Conservation (phyloP, 2,888 invertebrate species). For the Drosophila kanekoi region DNA sequence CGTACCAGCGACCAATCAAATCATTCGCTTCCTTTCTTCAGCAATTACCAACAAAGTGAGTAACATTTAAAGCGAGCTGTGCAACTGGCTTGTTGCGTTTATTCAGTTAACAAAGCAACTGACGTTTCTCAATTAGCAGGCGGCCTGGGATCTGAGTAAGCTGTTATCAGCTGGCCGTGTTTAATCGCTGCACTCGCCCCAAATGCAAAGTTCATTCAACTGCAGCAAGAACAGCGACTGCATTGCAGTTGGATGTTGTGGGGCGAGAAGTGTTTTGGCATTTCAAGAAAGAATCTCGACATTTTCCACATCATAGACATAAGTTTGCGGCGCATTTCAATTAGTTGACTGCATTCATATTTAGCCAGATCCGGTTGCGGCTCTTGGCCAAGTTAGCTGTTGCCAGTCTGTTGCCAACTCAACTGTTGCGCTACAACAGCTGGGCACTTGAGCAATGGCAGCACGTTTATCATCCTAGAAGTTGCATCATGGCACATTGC, state of each 20-base stretch:
- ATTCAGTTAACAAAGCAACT: slow-evolving; percentile 31
- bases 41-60: no score
- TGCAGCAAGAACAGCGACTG: neutral
- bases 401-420: no score
- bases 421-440: neutral
- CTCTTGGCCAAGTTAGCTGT: slow-evolving; percentile 29
- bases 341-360: slow-evolving; percentile 30
- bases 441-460: slow-evolving; percentile 13
- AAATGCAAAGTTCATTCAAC: slow-evolving; percentile 12
- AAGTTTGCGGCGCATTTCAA: slow-evolving; percentile 31
- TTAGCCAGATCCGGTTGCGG: slow-evolving; percentile 53
- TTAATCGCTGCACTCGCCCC: neutral
- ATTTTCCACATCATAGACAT: slow-evolving; percentile 26
- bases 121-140: slow-evolving; percentile 28
- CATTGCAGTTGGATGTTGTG: slow-evolving; percentile 4
- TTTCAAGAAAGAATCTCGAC: slow-evolving; percentile 6
- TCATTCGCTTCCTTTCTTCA: no score
- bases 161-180: slow-evolving; percentile 29
- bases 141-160: slow-evolving; percentile 17
- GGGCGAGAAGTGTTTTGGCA: slow-evolving; percentile 13
- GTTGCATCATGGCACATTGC: slow-evolving; percentile 13
- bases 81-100: neutral
- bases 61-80: no score
- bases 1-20: no score
- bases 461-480: slow-evolving; percentile 1